phyloP scores from a whole-genome alignment of 2,797 vertebrate genomes.

The Pampus argenteus region DNA sequence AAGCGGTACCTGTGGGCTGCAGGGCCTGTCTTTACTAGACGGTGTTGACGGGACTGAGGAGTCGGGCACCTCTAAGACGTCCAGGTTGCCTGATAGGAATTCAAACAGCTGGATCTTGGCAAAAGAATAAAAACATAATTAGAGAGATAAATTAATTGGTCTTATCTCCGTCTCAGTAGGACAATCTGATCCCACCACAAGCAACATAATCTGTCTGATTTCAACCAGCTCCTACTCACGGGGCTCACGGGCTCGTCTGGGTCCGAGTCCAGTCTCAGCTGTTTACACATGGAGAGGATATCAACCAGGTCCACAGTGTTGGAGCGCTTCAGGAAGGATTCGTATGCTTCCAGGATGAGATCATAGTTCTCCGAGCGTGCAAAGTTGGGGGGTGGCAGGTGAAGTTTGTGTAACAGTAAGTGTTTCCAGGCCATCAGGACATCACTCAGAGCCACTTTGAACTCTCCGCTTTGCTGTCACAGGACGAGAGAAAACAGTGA shows the following conservation, averaged over 20 bases:
- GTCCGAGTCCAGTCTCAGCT: conserved; percentile 79
- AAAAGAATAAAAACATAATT: conserved; percentile 45
- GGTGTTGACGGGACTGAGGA: conserved; percentile 74
- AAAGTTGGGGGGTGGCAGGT: conserved; percentile 79
- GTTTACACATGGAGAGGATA: conserved; percentile 83
- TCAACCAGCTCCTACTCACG: conserved; percentile 84
- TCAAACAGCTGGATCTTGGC: conserved; percentile 88
- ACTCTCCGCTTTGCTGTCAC: conserved; percentile 89
- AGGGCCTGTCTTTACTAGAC: conserved; percentile 63
- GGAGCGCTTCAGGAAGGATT: conserved; percentile 88
- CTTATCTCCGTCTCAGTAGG: conserved; percentile 35
- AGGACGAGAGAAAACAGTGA: conserved; percentile 70
- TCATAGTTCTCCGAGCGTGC: conserved; percentile 86
- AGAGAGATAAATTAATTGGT: conserved; percentile 27
- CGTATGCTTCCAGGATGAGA: conserved; percentile 86
- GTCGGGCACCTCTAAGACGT: conserved; percentile 53
- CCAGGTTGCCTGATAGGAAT: conserved; percentile 85
- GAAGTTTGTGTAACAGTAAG: conserved; percentile 90
- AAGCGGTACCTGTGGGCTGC: conserved; percentile 75
- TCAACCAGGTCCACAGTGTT: conserved; percentile 94
- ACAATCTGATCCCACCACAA: conserved; percentile 36
- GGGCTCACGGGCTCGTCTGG: conserved; percentile 76
- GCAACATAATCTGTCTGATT: conserved; percentile 39
- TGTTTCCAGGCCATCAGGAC: conserved; percentile 91
- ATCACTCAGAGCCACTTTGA: conserved; percentile 90